These are phyloP conservation scores for Penelope pileata DNA, from an alignment of 2,113 vertebrate genomes.

Conservation along the genomic window DNA sequence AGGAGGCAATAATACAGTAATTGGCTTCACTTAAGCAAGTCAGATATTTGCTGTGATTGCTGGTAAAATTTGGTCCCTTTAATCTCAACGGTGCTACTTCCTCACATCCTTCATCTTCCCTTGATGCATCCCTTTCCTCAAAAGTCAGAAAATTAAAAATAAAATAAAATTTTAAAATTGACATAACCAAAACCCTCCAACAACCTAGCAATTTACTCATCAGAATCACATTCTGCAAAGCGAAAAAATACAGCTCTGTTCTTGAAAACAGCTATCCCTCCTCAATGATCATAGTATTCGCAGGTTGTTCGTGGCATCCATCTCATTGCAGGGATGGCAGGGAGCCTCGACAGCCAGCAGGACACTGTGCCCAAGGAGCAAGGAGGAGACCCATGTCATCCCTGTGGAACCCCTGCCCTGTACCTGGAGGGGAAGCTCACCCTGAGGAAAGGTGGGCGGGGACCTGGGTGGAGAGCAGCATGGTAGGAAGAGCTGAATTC, in stretches of 20 bases:
- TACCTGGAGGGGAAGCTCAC: not conserved
- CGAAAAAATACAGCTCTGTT: not conserved
- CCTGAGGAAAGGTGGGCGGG: not conserved
- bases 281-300: accelerated
- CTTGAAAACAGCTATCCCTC: not conserved
- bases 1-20: slow-evolving; percentile 86
- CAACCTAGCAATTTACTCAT: not conserved
- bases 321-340: not conserved
- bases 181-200: not conserved
- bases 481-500: not conserved
- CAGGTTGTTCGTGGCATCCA: not conserved
- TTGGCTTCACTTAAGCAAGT: slow-evolving; percentile 85
- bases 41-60: slow-evolving; percentile 82
- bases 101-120: slow-evolving; percentile 45
- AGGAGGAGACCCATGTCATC: not conserved
- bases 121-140: slow-evolving; percentile 23
- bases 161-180: not conserved
- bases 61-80: slow-evolving; percentile 78
- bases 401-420: accelerated
- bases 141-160: slow-evolving; percentile 21
- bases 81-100: slow-evolving; percentile 72
- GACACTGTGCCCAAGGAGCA: not conserved
- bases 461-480: not conserved
- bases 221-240: not conserved
- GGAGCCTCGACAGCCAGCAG: not conserved